Conservation (phyloP, 2,888 invertebrate species). For the Brenthis daphne region DNA sequence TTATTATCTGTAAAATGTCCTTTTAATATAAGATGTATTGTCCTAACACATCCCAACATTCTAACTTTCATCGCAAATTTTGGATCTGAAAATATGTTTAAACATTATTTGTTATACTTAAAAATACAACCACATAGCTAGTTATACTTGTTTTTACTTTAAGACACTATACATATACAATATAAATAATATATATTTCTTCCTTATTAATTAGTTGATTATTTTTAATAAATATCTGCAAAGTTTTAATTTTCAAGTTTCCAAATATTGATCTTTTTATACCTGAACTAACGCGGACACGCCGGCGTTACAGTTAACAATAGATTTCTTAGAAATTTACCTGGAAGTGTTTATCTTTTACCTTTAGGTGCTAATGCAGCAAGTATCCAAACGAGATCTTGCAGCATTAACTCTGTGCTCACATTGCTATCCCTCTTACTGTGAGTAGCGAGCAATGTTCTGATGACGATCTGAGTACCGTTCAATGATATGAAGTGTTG, state of each 20-base stretch:
- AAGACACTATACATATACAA: too few species aligned
- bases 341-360: slow-evolving; percentile 44
- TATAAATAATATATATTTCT: too few species aligned
- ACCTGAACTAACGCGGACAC: too few species aligned
- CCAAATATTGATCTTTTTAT: too few species aligned
- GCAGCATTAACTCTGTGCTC: slow-evolving; percentile 77
- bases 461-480: slow-evolving; percentile 82
- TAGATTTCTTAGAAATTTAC: too few species aligned
- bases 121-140: too few species aligned
- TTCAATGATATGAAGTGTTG: slow-evolving; percentile 79
- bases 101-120: neutral
- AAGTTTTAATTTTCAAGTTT: too few species aligned
- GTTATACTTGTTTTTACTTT: too few species aligned
- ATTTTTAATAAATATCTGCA: too few species aligned
- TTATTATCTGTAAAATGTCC: slow-evolving; percentile 83
- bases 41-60: slow-evolving; percentile 82
- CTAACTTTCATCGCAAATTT: slow-evolving; percentile 86
- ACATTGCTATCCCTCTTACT: slow-evolving; percentile 77
- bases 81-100: slow-evolving; percentile 67
- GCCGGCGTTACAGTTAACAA: too few species aligned
- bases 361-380: slow-evolving; percentile 82
- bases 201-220: neutral
- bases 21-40: slow-evolving; percentile 83
- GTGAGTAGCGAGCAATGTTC: slow-evolving; percentile 77
- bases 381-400: slow-evolving; percentile 84